These are phyloP conservation scores for Ophioninae sp. DNA, from an alignment of 2,888 invertebrate genomes.

Conservation along the genomic window DNA sequence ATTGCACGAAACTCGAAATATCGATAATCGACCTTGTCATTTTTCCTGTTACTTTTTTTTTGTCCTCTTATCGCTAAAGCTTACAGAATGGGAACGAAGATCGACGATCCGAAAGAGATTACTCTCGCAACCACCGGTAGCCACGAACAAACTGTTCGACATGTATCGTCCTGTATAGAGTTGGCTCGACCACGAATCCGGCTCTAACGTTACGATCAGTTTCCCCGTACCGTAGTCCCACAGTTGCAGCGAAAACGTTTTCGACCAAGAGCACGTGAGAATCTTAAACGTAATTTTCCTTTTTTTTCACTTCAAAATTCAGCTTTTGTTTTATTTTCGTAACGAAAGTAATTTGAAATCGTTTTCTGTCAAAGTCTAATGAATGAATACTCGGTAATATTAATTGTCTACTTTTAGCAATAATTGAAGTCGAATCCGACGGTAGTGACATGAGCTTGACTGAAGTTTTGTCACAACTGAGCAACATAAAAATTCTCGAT, in stretches of 20 bases:
- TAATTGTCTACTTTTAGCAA: no score
- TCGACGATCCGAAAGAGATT: slow-evolving; percentile 85
- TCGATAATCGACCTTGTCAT: not conserved
- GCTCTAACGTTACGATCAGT: slow-evolving; percentile 83
- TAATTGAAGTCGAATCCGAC: no score
- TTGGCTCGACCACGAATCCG: slow-evolving; percentile 83
- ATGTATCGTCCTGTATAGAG: slow-evolving; percentile 85
- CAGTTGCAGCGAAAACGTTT: slow-evolving; percentile 83
- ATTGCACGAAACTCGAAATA: not conserved
- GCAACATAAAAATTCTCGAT: no score
- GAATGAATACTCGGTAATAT: no score
- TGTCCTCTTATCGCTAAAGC: slow-evolving; percentile 56
- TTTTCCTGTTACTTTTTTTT: not conserved
- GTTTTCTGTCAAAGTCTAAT: no score
- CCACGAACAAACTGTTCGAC: slow-evolving; percentile 82
- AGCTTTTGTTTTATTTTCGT: no score
- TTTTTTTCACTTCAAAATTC: no score
- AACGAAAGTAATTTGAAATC: no score
- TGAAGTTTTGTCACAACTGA: no score
- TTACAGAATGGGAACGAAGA: slow-evolving; percentile 83
- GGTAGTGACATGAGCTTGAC: no score
- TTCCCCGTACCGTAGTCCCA: slow-evolving; percentile 87
- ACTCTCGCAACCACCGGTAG: slow-evolving; percentile 85
- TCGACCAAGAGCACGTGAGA: slow-evolving; percentile 86
- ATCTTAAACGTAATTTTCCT: slow-evolving; percentile 80